These are phyloP conservation scores for Donacobius atricapilla DNA, from an alignment of 2,113 vertebrate species.

Conservation along the genomic window DNA sequence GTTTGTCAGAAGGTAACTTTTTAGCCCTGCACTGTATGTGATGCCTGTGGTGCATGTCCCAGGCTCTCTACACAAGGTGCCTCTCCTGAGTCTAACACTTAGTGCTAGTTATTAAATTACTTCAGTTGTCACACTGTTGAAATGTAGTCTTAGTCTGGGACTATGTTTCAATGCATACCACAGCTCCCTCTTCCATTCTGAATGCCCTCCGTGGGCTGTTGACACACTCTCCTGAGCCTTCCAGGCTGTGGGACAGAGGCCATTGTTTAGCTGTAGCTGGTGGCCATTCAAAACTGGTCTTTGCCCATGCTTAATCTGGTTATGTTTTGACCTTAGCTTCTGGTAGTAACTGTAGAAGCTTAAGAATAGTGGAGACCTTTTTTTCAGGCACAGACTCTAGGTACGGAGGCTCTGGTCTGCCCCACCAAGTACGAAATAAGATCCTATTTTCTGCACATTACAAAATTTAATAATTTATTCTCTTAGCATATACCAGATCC, in stretches of 20 bases:
- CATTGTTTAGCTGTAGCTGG: background rate
- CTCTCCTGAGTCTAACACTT: background rate
- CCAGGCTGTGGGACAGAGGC: background rate
- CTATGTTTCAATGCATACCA: background rate
- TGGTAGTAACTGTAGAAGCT: background rate
- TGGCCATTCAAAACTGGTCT: background rate
- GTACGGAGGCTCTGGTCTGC: background rate
- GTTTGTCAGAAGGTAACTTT: background rate
- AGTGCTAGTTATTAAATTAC: background rate
- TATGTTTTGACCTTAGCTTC: background rate
- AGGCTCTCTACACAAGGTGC: background rate
- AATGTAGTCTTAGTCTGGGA: background rate
- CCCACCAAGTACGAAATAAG: background rate
- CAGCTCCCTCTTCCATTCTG: fast-evolving
- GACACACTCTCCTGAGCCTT: background rate
- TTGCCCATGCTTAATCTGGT: background rate
- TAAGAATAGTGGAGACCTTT: background rate
- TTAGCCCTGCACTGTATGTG: background rate
- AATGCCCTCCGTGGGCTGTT: background rate
- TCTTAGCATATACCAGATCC: background rate
- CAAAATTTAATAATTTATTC: background rate
- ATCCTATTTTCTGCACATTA: background rate
- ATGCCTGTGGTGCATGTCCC: background rate
- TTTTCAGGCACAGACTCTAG: background rate
- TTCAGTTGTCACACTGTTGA: background rate